Evolutionary conservation across 2,113 vertebrate genomes (phyloP), one percentile per base, ranked within the genome.

Genomic region (Pelecanus crispus): DNA sequence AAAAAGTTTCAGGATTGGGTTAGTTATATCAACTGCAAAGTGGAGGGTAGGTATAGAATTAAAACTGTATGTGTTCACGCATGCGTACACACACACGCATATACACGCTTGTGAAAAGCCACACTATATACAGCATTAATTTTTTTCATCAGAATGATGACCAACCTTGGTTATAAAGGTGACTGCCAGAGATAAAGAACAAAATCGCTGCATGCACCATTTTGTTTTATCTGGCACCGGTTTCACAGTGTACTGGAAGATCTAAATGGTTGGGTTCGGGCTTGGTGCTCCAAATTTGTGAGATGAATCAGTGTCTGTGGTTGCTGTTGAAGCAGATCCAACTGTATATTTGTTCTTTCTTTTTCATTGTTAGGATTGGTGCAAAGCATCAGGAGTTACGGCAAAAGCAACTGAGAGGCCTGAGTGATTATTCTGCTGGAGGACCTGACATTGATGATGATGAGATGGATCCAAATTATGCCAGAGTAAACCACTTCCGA

Each of bases 391-490:
- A 99, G 42, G 99, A 99, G 95, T 96, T 99, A 88, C 96, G 98
- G 29, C 98, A 99, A 66, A 98, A 98, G 20, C 98, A 98, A 24
- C 94, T 97, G 80, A 98, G 98, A 91, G 97, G 97, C 20, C 98
- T 98, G 58, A 90, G 95, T 17, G 98, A 98, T 88, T 98, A 97
- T 90, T 90, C 93, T 45, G 2, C 85, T 50, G 78, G 86, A 73
- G 97, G 98, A 6, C 98, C 98, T 21, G 98, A 99, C 53, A 98
- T 99, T 11, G 99, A 99, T 14, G 99, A 99, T 62, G 99, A 99
- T 71, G 99, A 99, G 70, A 83, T 97, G 53, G 99, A 99, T 96
- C 99, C 99, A 45, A 99, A 99, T 98, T 99, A 99, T 7, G 99
- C 99, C 86, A 98, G 98, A 78, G 99, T 99, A 91, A 99, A 99